Base-by-base conservation (phyloP, 2,113 vertebrate genomes). In the Scophthalmus maximus region DNA sequence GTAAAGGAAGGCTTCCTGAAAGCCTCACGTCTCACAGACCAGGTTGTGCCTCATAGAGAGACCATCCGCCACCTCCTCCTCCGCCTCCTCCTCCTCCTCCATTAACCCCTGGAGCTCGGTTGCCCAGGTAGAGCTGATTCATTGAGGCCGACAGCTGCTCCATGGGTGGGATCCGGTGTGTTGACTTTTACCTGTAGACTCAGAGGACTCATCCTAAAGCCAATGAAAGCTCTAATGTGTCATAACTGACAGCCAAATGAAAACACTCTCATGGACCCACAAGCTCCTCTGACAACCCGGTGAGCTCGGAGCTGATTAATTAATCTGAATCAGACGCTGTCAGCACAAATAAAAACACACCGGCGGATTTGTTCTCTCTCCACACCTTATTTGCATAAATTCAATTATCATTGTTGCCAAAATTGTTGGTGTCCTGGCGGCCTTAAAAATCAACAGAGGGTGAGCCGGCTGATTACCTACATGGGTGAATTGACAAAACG, bases 1-100 rank as follows among this genome's bases (percentile, higher is more conserved):
- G 85, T 89, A 84, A 91, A 93, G 75, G 78, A 90, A 79, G 79
- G 83, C 76, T 91, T 92, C 88, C 92, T 92, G 89, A 92, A 86
- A 87, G 83, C 82, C 70, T 81, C 81, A 86, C 80, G 77, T 87
- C 84, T 83, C 85, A 74, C n/a, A n/a, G n/a, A n/a, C n/a, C n/a
- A n/a, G n/a, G n/a, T n/a, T n/a, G n/a, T n/a, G n/a, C n/a, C n/a
- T n/a, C n/a, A n/a, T n/a, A n/a, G 74, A 82, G 27, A 76, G 76
- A 17, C 68, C 29, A 3, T 58, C 76, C 87, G 67, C 42, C 42
- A 18, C 42, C 42, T 76, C 74, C 66, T 83, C 83, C 82, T n/a
- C 40, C 38, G 5, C 51, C 51, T 29, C 79, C 67, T 70, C 76
- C 81, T 82, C 76, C 76, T 73, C 73, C 66, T 83, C 82, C 83